These are phyloP conservation scores for Leucophenga maculata DNA, from an alignment of 2,888 invertebrate genomes.

Conservation along the genomic window DNA sequence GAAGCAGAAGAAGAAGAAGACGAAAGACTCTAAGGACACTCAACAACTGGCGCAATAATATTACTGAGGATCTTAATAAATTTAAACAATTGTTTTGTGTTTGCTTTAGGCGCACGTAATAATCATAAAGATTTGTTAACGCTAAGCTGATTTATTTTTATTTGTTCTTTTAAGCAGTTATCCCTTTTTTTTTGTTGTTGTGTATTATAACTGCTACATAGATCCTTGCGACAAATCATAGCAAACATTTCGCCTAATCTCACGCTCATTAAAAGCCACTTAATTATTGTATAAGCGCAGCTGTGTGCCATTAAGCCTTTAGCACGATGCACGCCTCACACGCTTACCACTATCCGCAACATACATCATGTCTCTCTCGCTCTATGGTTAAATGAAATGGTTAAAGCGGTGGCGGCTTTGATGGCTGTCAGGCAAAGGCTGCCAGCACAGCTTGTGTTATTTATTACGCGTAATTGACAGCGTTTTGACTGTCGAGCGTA, in stretches of 20 bases:
- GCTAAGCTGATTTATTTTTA: too few species aligned
- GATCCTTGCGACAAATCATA: too few species aligned
- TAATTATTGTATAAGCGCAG: constrained; percentile 47
- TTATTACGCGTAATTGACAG: constrained; percentile 59
- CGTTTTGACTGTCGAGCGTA: constrained; percentile 25
- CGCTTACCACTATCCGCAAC: neutral
- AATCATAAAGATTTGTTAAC: too few species aligned
- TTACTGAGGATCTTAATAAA: neutral
- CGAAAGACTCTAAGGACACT: constrained; percentile 23
- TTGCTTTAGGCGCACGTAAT: too few species aligned
- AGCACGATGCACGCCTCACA: neutral
- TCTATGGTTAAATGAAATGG: too few species aligned
- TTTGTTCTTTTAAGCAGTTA: too few species aligned
- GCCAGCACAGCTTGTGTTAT: constrained; percentile 38
- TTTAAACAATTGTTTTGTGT: constrained; percentile 12
- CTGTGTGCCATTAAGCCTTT: too few species aligned
- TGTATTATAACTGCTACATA: too few species aligned
- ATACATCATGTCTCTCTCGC: too few species aligned
- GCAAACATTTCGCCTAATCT: neutral
- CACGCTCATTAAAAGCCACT: constrained; percentile 60
- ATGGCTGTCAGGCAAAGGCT: too few species aligned
- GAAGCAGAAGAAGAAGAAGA: constrained; percentile 1
- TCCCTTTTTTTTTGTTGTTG: too few species aligned
- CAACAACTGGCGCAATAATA: constrained; percentile 3
- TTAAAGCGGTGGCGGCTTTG: too few species aligned